A percentile compares a stretch with the other conserved stretches of the same genome.
phyloP scores from a whole-genome alignment of 2,888 invertebrate genomes.

The Nasonia oneida region DNA sequence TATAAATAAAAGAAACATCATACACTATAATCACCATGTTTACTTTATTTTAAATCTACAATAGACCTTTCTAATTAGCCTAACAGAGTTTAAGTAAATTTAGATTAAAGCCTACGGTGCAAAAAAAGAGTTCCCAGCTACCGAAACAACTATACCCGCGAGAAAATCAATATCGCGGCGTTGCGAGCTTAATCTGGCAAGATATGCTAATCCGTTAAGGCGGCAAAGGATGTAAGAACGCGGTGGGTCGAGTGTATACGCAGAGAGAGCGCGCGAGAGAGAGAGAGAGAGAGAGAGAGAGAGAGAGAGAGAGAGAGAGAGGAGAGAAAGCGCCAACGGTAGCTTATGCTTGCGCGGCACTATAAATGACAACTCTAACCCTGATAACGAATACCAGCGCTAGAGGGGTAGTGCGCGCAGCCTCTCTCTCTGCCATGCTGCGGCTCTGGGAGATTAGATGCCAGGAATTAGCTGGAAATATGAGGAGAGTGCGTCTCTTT shows the following conservation, averaged over 20 bases:
- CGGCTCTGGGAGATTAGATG: constrained; percentile 65
- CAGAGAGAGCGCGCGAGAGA: neutral
- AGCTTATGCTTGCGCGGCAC: constrained; percentile 34
- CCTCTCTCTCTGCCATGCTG: constrained; percentile 44
- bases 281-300: too few relatives aligned
- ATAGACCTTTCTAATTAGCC: too few relatives aligned
- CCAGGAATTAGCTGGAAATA: constrained; percentile 68
- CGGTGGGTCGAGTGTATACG: neutral
- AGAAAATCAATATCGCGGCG: constrained; percentile 48
- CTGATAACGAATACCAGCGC: constrained; percentile 64
- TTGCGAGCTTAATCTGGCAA: constrained; percentile 31
- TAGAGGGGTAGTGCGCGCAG: constrained; percentile 26
- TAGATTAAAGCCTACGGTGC: too few relatives aligned
- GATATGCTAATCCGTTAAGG: constrained; percentile 52
- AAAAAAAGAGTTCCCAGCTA: neutral
- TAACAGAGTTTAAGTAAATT: too few relatives aligned
- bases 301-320: too few relatives aligned
- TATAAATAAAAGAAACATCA: neutral
- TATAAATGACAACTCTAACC: constrained; percentile 65
- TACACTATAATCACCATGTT: neutral
- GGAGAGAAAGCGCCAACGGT: constrained; percentile 2
- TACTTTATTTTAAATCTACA: neutral
- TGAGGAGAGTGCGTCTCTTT: constrained; percentile 60
- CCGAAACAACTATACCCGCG: neutral
- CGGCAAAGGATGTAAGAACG: constrained; percentile 36